These are phyloP conservation scores for Vespertilio murinus DNA, from an alignment of 2,797 vertebrate genomes.

Conservation along the genomic window DNA sequence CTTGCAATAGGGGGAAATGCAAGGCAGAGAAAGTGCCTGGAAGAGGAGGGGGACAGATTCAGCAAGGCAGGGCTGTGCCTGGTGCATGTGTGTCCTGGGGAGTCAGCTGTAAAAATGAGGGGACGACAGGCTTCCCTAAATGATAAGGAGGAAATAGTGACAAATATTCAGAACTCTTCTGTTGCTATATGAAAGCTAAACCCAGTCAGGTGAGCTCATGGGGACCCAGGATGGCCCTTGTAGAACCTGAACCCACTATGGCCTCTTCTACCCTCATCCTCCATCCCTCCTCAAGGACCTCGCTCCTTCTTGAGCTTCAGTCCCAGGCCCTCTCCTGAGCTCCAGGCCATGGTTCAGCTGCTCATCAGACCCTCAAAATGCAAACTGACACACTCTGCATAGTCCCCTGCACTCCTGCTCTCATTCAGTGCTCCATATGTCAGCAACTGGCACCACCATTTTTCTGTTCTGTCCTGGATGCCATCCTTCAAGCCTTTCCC, in stretches of 20 bases:
- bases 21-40: not conserved
- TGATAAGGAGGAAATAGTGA: not conserved
- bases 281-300: not conserved
- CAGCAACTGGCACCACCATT: not conserved
- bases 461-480: not conserved
- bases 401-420: fast-evolving
- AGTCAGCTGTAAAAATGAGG: not conserved
- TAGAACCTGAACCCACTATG: not conserved
- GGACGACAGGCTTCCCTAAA: not conserved
- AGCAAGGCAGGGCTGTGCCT: too few species aligned
- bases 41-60: not conserved
- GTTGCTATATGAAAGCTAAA: not conserved
- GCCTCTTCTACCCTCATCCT: not conserved
- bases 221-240: not conserved
- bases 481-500: not conserved
- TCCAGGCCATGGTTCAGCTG: not conserved
- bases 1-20: not conserved
- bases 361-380: not conserved
- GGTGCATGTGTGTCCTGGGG: fast-evolving
- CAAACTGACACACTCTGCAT: fast-evolving
- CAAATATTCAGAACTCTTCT: not conserved
- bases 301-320: not conserved
- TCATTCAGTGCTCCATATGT: too few species aligned
- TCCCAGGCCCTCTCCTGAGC: not conserved
- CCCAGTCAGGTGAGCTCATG: fast-evolving